Evolutionary conservation across 1,140 invertebrate species (phyloP), one percentile per base, ranked within the genome.

Genomic region (Physella acuta): DNA sequence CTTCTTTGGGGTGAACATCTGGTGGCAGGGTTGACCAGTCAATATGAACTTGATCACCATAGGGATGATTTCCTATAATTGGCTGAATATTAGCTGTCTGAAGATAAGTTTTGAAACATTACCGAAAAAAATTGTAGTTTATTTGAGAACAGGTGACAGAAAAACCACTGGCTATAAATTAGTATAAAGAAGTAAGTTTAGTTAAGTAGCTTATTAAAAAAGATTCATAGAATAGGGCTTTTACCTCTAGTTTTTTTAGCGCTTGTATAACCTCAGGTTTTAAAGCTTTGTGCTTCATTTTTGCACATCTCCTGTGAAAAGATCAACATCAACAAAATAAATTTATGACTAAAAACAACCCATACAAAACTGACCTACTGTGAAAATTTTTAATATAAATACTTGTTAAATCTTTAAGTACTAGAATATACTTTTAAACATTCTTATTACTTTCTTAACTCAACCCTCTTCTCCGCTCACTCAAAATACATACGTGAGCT

Each of bases 1-100:
- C 82, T 74, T 90, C 90, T 73, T 87, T 85, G 26, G 93, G 93
- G 74, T 91, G 90, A 5, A 91, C 90, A n/a, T 89, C 88, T 39
- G 85, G 79, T 14, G 93, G 93, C 26, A 94, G 86, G 31, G 80
- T 70, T 0, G 80, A 76, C 91, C 92, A 94, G 17, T 77, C 70
- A 51, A 85, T 62, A 14, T 72, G 33, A 20, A 81, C 74, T 51
- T 75, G 62, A 16, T 70, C 60, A 33, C 76, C 76, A 69, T 74
- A 71, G 11, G 77, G 78, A 71, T 79, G 79, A 17, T 70, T 63
- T 71, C 75, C 76, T 17, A 68, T 44, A 36, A 63, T 60, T 17
- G 70, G 62, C 24, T 71, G 26, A 28, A 81, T 79, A 37, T 65
- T 71, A 26, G 68, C 53, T 5, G 71, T 63, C 79, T 81, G n/a